Percentiles rank a stretch among this genome's conserved stretches.
Conservation (phyloP, 2,797 vertebrate species). For the Antrozous pallidus region DNA sequence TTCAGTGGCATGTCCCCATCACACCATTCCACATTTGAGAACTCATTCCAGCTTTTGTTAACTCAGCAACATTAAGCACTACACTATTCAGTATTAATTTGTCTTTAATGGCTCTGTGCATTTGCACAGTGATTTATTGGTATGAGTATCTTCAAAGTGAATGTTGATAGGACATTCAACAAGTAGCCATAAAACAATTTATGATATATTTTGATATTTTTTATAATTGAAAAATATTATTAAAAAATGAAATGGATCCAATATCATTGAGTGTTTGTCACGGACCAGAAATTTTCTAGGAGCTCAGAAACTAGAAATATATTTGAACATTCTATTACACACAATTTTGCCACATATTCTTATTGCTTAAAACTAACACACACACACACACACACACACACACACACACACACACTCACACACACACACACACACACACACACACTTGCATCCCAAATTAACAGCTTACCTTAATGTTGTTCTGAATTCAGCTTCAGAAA, state of each 20-base stretch:
- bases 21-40: background rate
- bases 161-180: background rate
- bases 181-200: background rate
- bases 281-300: background rate
- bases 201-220: background rate
- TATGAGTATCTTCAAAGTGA: background rate
- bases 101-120: background rate
- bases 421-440: background rate
- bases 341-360: background rate
- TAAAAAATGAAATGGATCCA: background rate
- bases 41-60: background rate
- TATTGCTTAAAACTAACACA: background rate
- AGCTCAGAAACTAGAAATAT: background rate
- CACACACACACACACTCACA: background rate
- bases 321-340: background rate
- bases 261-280: background rate
- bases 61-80: background rate
- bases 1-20: background rate
- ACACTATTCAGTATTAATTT: background rate
- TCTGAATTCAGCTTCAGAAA: conserved; percentile 50
- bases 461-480: conserved; percentile 7
- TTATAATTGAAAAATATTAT: background rate
- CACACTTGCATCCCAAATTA: background rate
- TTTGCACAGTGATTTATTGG: background rate
- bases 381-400: background rate